Conservation (phyloP, 92 coral and sea anemone species). For the Hydrozoanthus gracilis region DNA sequence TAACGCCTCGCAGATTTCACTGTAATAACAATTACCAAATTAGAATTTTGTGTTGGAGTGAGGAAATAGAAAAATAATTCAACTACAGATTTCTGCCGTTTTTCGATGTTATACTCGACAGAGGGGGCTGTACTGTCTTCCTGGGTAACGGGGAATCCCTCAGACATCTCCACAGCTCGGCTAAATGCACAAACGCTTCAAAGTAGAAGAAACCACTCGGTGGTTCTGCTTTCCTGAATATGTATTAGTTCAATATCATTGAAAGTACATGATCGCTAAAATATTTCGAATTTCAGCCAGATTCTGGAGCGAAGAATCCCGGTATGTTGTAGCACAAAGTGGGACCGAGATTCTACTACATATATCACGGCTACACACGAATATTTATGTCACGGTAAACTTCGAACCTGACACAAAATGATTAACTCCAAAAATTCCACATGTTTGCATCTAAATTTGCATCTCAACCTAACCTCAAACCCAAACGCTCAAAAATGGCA, state of each 20-base stretch:
- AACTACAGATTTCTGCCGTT: not conserved
- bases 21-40: conserved; percentile 78
- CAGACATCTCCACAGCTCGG: not conserved
- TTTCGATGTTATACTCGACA: not conserved
- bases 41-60: conserved; percentile 44
- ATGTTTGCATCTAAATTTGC: conserved; percentile 13
- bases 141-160: conserved; percentile 20
- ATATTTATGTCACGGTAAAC: conserved; percentile 19
- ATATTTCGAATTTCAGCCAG: not conserved
- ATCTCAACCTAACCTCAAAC: not conserved
- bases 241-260: conserved; percentile 77
- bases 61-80: conserved; percentile 2
- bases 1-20: conserved; percentile 77
- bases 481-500: not conserved
- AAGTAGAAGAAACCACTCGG: conserved; percentile 3
- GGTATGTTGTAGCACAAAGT: not conserved
- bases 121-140: not conserved
- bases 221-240: conserved; percentile 73
- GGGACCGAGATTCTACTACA: not conserved
- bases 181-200: not conserved
- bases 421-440: not conserved
- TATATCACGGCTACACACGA: not conserved
- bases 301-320: not conserved
- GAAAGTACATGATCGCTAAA: conserved; percentile 20
- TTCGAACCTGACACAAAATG: conserved; percentile 14